phyloP scores from a whole-genome alignment of 2,113 vertebrate species.

The Myrmophylax atrothorax region DNA sequence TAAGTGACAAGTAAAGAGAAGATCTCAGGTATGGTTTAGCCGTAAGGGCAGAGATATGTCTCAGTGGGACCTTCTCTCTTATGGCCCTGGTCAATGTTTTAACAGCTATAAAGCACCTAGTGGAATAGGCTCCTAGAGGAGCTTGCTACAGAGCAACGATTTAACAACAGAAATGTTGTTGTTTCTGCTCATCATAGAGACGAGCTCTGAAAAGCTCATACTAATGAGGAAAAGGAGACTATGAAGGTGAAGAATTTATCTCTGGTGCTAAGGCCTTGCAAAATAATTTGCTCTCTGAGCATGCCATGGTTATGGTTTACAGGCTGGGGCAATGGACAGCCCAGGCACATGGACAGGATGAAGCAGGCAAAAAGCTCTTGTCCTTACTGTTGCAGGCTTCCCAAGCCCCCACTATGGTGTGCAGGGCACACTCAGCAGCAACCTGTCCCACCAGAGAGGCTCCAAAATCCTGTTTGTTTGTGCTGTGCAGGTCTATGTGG shows the following conservation, averaged over 20 bases:
- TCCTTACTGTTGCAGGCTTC: background rate
- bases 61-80: background rate
- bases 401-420: too few relatives aligned
- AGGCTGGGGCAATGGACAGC: background rate
- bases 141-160: background rate
- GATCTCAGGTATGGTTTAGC: background rate
- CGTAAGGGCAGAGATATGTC: background rate
- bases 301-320: background rate
- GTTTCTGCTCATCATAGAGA: background rate
- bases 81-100: background rate
- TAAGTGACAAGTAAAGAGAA: background rate
- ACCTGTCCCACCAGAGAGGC: background rate
- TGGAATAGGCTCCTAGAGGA: background rate
- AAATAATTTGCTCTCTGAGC: background rate
- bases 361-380: background rate
- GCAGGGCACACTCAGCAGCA: background rate
- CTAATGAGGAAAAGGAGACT: background rate
- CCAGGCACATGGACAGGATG: background rate
- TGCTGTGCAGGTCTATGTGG: background rate
- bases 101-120: background rate
- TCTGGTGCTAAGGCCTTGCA: background rate
- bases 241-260: background rate
- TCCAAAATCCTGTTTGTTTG: background rate
- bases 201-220: background rate
- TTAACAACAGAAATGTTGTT: background rate